Evolutionary conservation across 2,888 invertebrate species (phyloP), one percentile per base, ranked within the genome.

Genomic region (Patella pellucida): DNA sequence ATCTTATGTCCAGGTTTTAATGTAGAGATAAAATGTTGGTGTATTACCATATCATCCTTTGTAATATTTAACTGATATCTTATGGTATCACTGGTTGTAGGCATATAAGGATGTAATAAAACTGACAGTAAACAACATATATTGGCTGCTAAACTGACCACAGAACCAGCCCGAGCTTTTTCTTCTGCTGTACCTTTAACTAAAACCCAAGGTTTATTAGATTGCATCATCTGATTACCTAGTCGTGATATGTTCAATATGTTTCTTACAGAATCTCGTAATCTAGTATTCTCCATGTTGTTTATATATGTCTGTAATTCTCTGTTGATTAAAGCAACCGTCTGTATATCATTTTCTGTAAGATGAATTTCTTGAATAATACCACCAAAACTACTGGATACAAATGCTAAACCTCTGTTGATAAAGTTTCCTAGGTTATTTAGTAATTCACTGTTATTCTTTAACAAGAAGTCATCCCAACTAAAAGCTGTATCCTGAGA

Each of bases 161-260:
- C 95, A 0, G 96, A 95, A 0, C 95, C 95, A 0, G 97, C 97
- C 51, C 95, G 93, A n/a, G n/a, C n/a, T n/a, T n/a, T 94, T 83
- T 97, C 95, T 73, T 94, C 93, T 1, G 93, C 94, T 2, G 91
- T 93, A 51, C 96, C 89, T 90, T 99, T 99, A 11, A 97, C 93
- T 83, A 96, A 92, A 11, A 96, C 96, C 99, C 99, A 99, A 0
- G 99, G 99, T 89, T 97, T 95, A 82, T 95, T 95, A 2, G 93
- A 92, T 92, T 99, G 99, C 95, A 99, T 97, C 90, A 96, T 98
- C 87, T 97, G 97, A 92, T 99, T 99, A 7, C 99, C 99, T 82
- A 95, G 94, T 2, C 96, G 94, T 0, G 98, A 97, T 77, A 99
- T 95, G 1, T 94, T 93, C 84, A 99, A 92, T 82, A 99, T 94